Percentiles rank a stretch among this genome's conserved stretches.
These are phyloP conservation scores for Abramis brama DNA, from an alignment of 2,113 vertebrate genomes.

Conservation along the genomic window DNA sequence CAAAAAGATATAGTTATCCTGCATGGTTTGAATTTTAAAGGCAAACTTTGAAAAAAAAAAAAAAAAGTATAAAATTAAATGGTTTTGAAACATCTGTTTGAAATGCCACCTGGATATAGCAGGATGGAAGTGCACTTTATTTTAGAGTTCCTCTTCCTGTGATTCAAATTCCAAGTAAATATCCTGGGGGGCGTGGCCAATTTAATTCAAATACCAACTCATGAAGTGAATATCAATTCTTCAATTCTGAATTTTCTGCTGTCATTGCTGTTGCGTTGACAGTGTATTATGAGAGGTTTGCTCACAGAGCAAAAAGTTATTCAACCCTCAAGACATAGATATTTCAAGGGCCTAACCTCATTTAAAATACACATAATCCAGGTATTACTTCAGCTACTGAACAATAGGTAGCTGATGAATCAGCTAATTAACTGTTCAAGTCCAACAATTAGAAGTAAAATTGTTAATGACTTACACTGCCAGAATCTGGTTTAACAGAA, in stretches of 20 bases:
- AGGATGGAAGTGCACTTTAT: too few relatives aligned
- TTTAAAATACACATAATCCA: slow-evolving; percentile 25
- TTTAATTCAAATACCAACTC: background rate
- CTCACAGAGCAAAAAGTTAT: slow-evolving; percentile 1
- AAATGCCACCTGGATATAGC: too few relatives aligned
- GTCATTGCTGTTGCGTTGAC: background rate
- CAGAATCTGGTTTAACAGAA: slow-evolving; percentile 2
- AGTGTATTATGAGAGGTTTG: background rate
- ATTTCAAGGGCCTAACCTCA: slow-evolving; percentile 25
- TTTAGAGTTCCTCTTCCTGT: too few relatives aligned
- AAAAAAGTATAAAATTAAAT: too few relatives aligned
- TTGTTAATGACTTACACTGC: background rate
- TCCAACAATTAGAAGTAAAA: background rate
- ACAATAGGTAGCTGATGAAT: slow-evolving; percentile 22
- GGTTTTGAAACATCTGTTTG: too few relatives aligned
- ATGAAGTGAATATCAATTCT: too few relatives aligned
- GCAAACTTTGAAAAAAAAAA: background rate
- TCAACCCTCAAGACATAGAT: slow-evolving; percentile 3
- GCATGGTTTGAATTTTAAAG: background rate
- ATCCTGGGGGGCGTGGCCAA: background rate
- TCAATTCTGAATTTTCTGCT: background rate
- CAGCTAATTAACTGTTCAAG: slow-evolving; percentile 1
- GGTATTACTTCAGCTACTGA: slow-evolving; percentile 10
- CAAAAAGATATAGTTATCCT: background rate
- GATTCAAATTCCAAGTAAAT: background rate